Percentiles rank a stretch among this genome's conserved stretches.
Evolutionary conservation across 1,140 invertebrate genomes (phyloP).

Genomic region (Diprion similis): DNA sequence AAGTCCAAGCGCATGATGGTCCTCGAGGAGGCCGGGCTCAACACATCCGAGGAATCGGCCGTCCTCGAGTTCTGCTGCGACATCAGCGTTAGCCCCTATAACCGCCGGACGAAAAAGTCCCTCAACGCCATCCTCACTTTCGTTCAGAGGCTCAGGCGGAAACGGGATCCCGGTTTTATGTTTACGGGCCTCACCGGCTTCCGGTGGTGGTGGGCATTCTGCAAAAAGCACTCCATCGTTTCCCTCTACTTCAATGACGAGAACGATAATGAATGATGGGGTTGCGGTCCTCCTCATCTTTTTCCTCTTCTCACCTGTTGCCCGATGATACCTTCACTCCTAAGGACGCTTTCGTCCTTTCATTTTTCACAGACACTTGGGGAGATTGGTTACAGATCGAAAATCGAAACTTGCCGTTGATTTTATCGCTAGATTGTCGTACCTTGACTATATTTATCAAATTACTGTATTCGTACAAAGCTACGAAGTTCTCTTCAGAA

Average conservation of each 20-base stretch:
- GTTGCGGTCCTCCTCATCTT: neutral
- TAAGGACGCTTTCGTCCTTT: too few relatives aligned
- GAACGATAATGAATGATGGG: conserved; percentile 52
- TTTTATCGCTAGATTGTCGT: too few relatives aligned
- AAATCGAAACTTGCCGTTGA: too few relatives aligned
- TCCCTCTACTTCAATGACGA: conserved; percentile 68
- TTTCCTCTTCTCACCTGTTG: neutral
- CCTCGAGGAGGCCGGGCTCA: conserved; percentile 72
- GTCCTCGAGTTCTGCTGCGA: conserved; percentile 79
- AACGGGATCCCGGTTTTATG: conserved; percentile 69
- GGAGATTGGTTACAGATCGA: too few relatives aligned
- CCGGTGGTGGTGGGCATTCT: conserved; percentile 84
- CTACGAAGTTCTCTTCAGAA: too few relatives aligned
- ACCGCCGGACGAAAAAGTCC: conserved; percentile 74
- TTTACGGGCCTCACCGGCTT: conserved; percentile 75
- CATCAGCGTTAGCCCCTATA: conserved; percentile 74
- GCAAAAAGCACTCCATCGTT: conserved; percentile 79
- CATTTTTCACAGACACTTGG: conserved; percentile 1
- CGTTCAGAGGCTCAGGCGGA: conserved; percentile 69
- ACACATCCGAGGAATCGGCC: conserved; percentile 68
- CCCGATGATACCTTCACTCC: neutral
- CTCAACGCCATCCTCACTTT: conserved; percentile 70
- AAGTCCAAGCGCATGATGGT: conserved; percentile 80
- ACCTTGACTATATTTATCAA: too few relatives aligned
- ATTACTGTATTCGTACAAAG: too few relatives aligned